These are phyloP conservation scores for Napeogenes inachia DNA, from an alignment of 2,888 invertebrate genomes.

Conservation along the genomic window DNA sequence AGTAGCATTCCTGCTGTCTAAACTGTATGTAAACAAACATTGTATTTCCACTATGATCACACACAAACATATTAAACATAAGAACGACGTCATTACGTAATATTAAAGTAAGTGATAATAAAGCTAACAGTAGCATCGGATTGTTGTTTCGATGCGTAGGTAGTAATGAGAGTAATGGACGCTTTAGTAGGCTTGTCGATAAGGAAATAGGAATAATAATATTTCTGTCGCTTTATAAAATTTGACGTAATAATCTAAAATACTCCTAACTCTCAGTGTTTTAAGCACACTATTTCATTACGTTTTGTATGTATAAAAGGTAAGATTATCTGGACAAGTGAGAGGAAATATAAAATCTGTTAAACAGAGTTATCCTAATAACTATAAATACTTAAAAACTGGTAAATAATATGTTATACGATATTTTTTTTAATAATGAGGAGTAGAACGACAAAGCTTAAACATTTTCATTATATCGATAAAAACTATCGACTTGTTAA, in stretches of 20 bases:
- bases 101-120: background rate
- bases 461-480: background rate
- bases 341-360: too few species aligned
- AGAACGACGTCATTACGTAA: background rate
- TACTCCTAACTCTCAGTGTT: too few species aligned
- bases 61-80: slow-evolving; percentile 7
- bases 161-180: background rate
- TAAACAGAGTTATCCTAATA: too few species aligned
- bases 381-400: too few species aligned
- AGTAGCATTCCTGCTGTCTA: slow-evolving; percentile 31
- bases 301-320: too few species aligned
- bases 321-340: too few species aligned
- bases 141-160: background rate
- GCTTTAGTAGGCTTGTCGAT: background rate
- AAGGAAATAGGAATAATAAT: background rate
- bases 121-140: too few species aligned
- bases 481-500: slow-evolving; percentile 7
- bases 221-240: background rate
- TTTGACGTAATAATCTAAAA: too few species aligned
- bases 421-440: too few species aligned
- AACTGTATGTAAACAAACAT: slow-evolving; percentile 22
- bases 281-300: too few species aligned
- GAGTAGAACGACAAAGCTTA: background rate
- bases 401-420: too few species aligned
- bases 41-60: slow-evolving; percentile 11